Conservation (phyloP, 1,140 invertebrate genomes). For the Archivesica marissinica region DNA sequence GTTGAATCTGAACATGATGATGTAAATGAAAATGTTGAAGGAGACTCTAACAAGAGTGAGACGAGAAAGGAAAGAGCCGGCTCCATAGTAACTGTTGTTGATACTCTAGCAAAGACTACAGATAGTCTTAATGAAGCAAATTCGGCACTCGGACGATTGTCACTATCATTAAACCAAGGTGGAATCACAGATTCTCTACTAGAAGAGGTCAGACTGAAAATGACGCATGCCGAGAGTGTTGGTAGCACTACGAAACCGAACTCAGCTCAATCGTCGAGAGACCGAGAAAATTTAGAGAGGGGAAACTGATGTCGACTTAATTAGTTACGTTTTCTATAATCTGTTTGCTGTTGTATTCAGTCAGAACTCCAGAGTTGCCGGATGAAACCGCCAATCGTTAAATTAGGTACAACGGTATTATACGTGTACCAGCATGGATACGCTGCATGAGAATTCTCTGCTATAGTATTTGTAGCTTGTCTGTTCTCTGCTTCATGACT, state of each 20-base stretch:
- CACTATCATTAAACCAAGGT: slow-evolving; percentile 16
- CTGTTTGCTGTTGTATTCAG: too few species aligned
- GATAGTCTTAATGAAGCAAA: slow-evolving; percentile 43
- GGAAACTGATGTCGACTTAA: too few species aligned
- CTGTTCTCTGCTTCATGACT: too few species aligned
- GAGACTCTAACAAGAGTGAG: neutral
- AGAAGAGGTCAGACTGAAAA: slow-evolving; percentile 67
- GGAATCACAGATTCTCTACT: slow-evolving; percentile 44
- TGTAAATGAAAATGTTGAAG: neutral
- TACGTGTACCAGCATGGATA: too few species aligned
- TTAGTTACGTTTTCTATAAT: neutral
- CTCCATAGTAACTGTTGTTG: slow-evolving; percentile 23
- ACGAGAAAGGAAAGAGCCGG: slow-evolving; percentile 7
- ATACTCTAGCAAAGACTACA: slow-evolving; percentile 43
- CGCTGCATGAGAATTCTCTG: too few species aligned
- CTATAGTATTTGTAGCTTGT: too few species aligned
- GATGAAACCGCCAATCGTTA: too few species aligned
- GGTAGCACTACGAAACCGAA: slow-evolving; percentile 1
- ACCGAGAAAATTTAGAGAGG: slow-evolving; percentile 54
- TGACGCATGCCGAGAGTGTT: slow-evolving; percentile 62
- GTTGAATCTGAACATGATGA: neutral
- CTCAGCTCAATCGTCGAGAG: slow-evolving; percentile 27
- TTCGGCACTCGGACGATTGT: slow-evolving; percentile 8
- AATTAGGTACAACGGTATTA: too few species aligned
- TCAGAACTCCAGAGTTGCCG: too few species aligned